Base-by-base conservation (phyloP, 2,888 invertebrate genomes). In the Eupelmus urozonus region DNA sequence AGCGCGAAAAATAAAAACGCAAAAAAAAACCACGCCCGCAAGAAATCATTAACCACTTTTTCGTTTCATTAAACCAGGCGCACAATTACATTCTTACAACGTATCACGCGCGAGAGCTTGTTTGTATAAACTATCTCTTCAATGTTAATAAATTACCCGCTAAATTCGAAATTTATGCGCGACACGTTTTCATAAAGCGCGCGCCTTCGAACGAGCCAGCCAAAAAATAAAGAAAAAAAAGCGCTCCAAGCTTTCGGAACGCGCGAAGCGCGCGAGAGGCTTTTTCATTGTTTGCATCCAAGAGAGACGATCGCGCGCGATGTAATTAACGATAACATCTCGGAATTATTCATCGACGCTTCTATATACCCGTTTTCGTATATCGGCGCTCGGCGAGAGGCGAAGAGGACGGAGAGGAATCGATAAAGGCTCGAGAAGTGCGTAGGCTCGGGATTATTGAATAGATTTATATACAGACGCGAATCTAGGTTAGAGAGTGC, bases 261-360 rank as follows among this genome's bases (percentile, higher is more conserved):
- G 27, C 55, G 7, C 27, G 45, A 59, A 45, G 75, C 57, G 53
- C 67, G 60, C 76, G 77, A 59, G 13, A 25, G 23, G 1, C 63
- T 49, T 70, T 63, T 55, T 57, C 70, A 76, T 76, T 76, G 70
- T 76, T 80, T n/a, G 59, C 76, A 79, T n/a, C n/a, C n/a, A n/a
- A n/a, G n/a, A n/a, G n/a, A n/a, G n/a, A n/a, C 79, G 82, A 78
- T n/a, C 82, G 62, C 78, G 78, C 65, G 70, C 74, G 78, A 73
- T 86, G 83, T 86, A 87, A 88, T 88, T 88, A 88, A 85, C 86
- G 87, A 88, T 88, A 88, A 82, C 83, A 86, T 88, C 87, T 87
- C 82, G 82, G 83, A 85, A 88, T 87, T 85, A 87, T 87, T 87
- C 86, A 87, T 87, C 85, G 85, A 84, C 83, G 65, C 65, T 57